phyloP scores from a whole-genome alignment of 2,888 invertebrate genomes.

The Drosophila melanosoma region DNA sequence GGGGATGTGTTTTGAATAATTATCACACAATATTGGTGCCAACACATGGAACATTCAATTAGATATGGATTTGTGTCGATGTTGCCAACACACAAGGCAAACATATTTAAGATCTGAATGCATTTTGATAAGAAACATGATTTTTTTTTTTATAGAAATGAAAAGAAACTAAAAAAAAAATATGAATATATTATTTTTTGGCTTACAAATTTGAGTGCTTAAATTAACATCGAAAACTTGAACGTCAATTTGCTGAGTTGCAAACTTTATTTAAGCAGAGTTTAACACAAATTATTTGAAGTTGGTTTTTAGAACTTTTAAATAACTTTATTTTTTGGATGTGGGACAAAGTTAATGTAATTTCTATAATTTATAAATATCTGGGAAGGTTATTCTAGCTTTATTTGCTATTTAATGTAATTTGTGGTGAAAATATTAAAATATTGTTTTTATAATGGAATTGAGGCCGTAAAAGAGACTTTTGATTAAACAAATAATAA shows the following conservation, averaged over 20 bases:
- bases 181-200: background rate
- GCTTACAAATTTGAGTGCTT: no score
- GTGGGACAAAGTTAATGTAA: background rate
- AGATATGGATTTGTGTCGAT: conserved; percentile 42
- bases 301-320: background rate
- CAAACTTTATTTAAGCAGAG: background rate
- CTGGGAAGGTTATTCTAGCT: background rate
- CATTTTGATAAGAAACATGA: conserved; percentile 1
- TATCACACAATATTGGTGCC: conserved; percentile 49
- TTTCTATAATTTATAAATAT: background rate
- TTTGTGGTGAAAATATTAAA: background rate
- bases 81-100: conserved; percentile 20
- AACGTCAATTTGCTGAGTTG: background rate
- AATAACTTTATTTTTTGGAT: background rate
- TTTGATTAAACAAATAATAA: background rate
- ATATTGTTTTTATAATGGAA: background rate
- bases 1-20: conserved; percentile 57
- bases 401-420: background rate
- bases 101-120: conserved; percentile 3
- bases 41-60: conserved; percentile 35
- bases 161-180: background rate
- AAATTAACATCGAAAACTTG: background rate
- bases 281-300: background rate
- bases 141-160: background rate
- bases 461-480: background rate